Conservation (phyloP, 2,888 invertebrate genomes). For the Dryomyza anilis region DNA sequence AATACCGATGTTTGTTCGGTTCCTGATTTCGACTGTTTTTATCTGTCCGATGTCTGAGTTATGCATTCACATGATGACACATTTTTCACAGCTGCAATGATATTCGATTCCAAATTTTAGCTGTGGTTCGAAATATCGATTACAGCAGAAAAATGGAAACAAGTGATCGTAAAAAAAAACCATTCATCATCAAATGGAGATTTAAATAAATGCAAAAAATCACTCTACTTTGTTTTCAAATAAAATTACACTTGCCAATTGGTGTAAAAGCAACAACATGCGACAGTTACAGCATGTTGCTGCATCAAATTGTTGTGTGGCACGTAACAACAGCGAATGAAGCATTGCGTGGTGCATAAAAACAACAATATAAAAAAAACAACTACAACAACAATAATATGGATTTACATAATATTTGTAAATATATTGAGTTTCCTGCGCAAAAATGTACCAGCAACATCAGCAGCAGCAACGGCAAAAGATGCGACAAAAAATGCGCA, state of each 20-base stretch:
- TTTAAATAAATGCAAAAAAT: neutral
- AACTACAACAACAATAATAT: conserved; percentile 4
- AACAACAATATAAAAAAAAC: conserved; percentile 13
- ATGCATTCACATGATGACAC: too few species aligned
- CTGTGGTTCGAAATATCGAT: too few species aligned
- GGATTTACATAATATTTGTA: conserved; percentile 26
- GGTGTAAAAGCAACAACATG: too few species aligned
- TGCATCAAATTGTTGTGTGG: conserved; percentile 14
- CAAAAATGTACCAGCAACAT: conserved; percentile 9
- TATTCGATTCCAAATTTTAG: too few species aligned
- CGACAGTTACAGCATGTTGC: neutral
- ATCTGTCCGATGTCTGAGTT: too few species aligned
- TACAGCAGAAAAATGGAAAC: too few species aligned
- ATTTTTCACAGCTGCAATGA: too few species aligned
- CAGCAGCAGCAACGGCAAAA: conserved; percentile 6
- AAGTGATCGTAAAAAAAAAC: too few species aligned
- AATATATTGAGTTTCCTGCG: conserved; percentile 1
- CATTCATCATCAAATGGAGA: too few species aligned
- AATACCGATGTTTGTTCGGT: too few species aligned
- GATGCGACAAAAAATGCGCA: neutral
- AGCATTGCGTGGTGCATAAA: conserved; percentile 15
- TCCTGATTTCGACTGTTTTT: too few species aligned
- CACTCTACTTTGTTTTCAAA: neutral
- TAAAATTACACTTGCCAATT: too few species aligned
- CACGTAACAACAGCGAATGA: conserved; percentile 28